Percentiles rank a stretch among this genome's conserved stretches.
These are phyloP conservation scores for Anisognathus igniventris DNA, from an alignment of 2,797 vertebrate species.

Conservation along the genomic window DNA sequence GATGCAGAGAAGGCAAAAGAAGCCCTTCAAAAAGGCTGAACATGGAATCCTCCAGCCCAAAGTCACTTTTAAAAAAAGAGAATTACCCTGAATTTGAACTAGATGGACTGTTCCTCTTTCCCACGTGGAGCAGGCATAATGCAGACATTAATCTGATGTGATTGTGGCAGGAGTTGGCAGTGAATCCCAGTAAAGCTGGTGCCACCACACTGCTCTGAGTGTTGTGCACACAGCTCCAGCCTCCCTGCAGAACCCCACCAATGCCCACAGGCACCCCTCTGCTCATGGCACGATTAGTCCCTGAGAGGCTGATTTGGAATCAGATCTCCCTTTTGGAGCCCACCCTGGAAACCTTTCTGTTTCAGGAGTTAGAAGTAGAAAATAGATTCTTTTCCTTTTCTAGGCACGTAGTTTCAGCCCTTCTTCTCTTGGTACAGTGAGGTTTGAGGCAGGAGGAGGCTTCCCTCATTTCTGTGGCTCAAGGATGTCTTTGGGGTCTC, in stretches of 20 bases:
- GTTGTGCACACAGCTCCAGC: neutral
- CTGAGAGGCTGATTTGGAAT: neutral
- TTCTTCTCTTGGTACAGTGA: neutral
- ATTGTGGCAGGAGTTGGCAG: neutral
- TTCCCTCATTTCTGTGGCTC: neutral
- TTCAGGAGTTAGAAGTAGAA: neutral
- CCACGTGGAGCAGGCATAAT: fast-evolving
- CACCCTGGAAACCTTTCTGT: neutral
- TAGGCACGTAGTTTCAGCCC: neutral
- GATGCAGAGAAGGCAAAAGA: neutral
- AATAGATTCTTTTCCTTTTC: neutral
- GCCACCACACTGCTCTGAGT: neutral
- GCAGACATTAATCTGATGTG: neutral
- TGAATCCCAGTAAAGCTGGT: neutral
- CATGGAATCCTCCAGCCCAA: neutral
- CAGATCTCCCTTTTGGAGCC: neutral
- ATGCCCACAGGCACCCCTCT: neutral
- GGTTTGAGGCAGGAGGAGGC: neutral
- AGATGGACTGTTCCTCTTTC: neutral
- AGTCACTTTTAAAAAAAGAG: neutral
- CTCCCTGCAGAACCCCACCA: neutral
- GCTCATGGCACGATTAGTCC: neutral
- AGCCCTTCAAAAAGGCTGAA: neutral
- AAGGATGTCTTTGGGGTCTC: neutral
- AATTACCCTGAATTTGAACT: neutral